Evolutionary conservation across 2,797 vertebrate genomes (phyloP).

Genomic region (Sebastes paucispinis): DNA sequence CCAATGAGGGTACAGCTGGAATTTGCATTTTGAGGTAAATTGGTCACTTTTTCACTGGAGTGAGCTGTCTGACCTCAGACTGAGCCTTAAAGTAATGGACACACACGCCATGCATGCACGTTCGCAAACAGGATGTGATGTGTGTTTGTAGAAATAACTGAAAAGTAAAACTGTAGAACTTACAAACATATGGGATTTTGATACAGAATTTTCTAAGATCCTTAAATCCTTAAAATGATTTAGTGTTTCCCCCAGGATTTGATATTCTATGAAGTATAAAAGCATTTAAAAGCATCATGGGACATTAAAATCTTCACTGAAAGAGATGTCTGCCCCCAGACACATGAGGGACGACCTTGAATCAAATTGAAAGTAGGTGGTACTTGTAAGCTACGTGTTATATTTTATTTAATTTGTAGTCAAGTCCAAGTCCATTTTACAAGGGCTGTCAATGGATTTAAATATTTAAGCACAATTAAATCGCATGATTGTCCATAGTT

Average conservation of each 20-base stretch:
- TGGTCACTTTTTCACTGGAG: slow-evolving; percentile 82
- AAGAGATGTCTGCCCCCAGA: not conserved
- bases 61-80: slow-evolving; percentile 77
- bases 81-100: slow-evolving; percentile 62
- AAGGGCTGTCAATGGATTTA: not conserved
- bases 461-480: too few relatives aligned
- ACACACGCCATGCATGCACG: slow-evolving; percentile 26
- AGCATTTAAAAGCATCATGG: not conserved
- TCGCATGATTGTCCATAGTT: too few relatives aligned
- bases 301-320: not conserved
- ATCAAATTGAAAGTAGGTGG: not conserved
- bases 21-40: slow-evolving; percentile 83
- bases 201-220: not conserved
- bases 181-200: not conserved
- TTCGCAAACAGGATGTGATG: slow-evolving; percentile 28
- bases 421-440: not conserved
- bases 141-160: slow-evolving; percentile 14
- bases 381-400: not conserved
- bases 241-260: not conserved
- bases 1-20: slow-evolving; percentile 68
- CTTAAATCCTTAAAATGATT: not conserved
- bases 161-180: not conserved
- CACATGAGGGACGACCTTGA: not conserved
- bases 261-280: not conserved
- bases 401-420: not conserved